Percentiles rank a stretch among this genome's conserved stretches.
phyloP scores from a whole-genome alignment of 2,113 vertebrate genomes.

The Coryphaenoides rupestris region DNA sequence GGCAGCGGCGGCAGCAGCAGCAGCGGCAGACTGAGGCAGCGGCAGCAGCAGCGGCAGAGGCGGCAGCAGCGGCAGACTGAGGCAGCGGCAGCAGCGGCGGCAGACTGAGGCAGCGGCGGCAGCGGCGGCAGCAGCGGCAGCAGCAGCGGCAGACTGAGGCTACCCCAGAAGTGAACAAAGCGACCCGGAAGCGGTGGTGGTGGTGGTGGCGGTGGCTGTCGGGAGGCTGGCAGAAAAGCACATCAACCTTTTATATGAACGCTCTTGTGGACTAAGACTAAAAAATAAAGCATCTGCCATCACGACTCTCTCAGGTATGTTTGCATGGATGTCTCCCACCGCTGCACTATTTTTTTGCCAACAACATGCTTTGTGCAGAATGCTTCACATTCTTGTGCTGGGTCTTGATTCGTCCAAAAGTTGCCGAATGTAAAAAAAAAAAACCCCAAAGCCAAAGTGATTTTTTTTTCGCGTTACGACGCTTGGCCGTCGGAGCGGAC shows the following conservation, averaged over 20 bases:
- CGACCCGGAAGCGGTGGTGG: constrained; percentile 88
- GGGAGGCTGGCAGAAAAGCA: constrained; percentile 73
- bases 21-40: too few species aligned
- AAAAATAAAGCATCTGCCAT: constrained; percentile 71
- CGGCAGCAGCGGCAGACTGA: too few species aligned
- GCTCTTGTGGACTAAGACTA: constrained; percentile 62
- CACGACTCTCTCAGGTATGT: constrained; percentile 70
- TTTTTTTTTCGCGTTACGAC: constrained; percentile 42
- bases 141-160: too few species aligned
- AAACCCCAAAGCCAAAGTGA: constrained; percentile 53
- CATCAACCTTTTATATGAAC: constrained; percentile 72
- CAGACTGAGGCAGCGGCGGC: too few species aligned
- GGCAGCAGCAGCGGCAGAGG: too few species aligned
- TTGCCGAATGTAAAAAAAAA: constrained; percentile 64
- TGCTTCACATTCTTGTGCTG: constrained; percentile 41
- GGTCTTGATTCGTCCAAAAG: constrained; percentile 67
- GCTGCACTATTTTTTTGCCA: not conserved
- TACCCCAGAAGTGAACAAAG: constrained; percentile 90
- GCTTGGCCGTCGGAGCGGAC: constrained; percentile 22
- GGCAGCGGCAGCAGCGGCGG: too few species aligned
- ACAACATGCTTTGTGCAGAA: constrained; percentile 16
- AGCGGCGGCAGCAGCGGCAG: too few species aligned
- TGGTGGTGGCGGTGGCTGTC: too few species aligned
- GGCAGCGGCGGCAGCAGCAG: too few species aligned
- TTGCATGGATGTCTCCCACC: constrained; percentile 37